Evolutionary conservation across 2,888 invertebrate species (phyloP).

Genomic region (Lycocerus yunnanus): DNA sequence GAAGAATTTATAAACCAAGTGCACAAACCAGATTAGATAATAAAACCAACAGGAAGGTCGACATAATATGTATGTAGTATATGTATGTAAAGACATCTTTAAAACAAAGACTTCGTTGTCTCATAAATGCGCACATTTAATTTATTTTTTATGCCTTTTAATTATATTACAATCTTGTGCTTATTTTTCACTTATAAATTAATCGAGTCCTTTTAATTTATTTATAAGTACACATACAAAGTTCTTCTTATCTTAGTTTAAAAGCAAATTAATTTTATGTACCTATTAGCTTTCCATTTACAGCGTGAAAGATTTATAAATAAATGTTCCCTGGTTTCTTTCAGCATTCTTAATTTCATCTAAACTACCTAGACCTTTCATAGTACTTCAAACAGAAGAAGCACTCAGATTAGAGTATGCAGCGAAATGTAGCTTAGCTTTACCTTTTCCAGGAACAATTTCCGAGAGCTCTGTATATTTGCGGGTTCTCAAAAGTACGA

Average conservation of each 20-base stretch:
- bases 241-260: background rate
- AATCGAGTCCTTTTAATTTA: background rate
- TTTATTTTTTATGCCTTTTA: background rate
- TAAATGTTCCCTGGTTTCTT: background rate
- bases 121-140: background rate
- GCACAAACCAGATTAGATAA: conserved; percentile 28
- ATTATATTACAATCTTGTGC: background rate
- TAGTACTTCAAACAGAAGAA: too few relatives aligned
- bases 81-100: background rate
- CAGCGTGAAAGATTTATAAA: background rate
- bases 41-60: conserved; percentile 6
- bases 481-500: too few relatives aligned
- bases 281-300: background rate
- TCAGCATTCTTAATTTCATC: background rate
- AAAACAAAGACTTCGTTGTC: background rate
- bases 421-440: too few relatives aligned
- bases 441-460: too few relatives aligned
- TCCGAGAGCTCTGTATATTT: too few relatives aligned
- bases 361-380: too few relatives aligned
- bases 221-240: background rate
- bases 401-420: too few relatives aligned
- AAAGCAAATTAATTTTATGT: background rate
- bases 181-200: background rate
- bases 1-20: conserved; percentile 22
- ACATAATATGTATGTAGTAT: too few relatives aligned